Conservation (phyloP, 1,140 invertebrate species). For the Rhizoglyphus robini region DNA sequence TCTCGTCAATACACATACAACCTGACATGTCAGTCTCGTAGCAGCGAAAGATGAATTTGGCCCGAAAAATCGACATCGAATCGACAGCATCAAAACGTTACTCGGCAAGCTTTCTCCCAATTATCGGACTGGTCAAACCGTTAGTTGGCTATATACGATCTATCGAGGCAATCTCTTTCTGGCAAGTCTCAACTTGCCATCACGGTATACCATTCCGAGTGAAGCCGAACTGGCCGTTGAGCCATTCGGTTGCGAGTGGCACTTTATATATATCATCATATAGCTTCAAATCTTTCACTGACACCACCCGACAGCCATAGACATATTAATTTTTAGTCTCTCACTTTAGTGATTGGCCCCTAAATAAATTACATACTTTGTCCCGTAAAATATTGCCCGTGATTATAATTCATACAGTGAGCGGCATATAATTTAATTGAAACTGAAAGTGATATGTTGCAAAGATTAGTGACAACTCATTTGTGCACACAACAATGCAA, state of each 20-base stretch:
- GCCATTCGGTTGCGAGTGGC: too few species aligned
- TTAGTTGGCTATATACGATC: not conserved
- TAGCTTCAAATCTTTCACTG: not conserved
- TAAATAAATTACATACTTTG: not conserved
- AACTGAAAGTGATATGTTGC: not conserved
- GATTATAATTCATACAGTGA: not conserved
- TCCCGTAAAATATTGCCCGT: not conserved
- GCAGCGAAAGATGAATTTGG: constrained; percentile 34
- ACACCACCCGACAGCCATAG: too few species aligned
- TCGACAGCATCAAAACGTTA: not conserved
- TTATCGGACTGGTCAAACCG: not conserved
- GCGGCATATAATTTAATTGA: not conserved
- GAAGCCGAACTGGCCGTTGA: too few species aligned
- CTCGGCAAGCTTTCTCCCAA: not conserved
- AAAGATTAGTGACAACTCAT: constrained; percentile 10
- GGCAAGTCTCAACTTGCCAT: not conserved
- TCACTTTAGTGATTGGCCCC: not conserved
- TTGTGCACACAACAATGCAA: not conserved
- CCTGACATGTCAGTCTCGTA: too few species aligned
- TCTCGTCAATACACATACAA: too few species aligned
- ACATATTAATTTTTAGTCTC: constrained; percentile 10
- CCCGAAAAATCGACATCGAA: constrained; percentile 11
- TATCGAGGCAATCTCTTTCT: not conserved
- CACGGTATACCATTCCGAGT: too few species aligned
- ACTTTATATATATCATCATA: not conserved